These are phyloP conservation scores for Bicyclus anynana DNA, from an alignment of 1,140 invertebrate species.

Conservation along the genomic window DNA sequence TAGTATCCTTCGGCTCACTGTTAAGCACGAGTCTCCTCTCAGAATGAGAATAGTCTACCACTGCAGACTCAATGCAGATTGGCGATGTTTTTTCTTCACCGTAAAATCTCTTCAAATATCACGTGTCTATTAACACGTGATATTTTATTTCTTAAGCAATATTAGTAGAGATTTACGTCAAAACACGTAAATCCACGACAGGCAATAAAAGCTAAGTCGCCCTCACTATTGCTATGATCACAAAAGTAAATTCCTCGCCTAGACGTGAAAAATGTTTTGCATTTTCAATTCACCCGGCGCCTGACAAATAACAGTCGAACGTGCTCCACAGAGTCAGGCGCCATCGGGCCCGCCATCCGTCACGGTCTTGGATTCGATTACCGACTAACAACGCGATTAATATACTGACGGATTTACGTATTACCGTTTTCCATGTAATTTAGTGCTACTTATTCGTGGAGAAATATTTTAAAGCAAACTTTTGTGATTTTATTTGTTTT, in stretches of 20 bases:
- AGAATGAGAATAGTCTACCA: too few species aligned
- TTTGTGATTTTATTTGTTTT: too few species aligned
- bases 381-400: constrained; percentile 6
- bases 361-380: neutral
- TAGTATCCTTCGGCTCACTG: too few species aligned
- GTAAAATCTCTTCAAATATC: too few species aligned
- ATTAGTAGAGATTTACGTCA: too few species aligned
- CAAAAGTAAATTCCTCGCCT: neutral
- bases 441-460: neutral
- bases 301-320: constrained; percentile 15
- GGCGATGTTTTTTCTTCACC: too few species aligned
- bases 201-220: too few species aligned
- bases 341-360: constrained; percentile 4
- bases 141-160: too few species aligned
- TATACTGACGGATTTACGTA: neutral
- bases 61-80: too few species aligned
- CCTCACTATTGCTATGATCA: neutral
- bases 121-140: too few species aligned
- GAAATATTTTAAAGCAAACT: neutral
- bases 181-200: too few species aligned
- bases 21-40: too few species aligned
- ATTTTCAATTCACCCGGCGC: constrained; percentile 18
- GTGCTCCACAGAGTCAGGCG: neutral
- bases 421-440: neutral
- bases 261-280: constrained; percentile 15